Conservation (phyloP, 1,140 invertebrate species). For the Mycetomoellerius zeteki region DNA sequence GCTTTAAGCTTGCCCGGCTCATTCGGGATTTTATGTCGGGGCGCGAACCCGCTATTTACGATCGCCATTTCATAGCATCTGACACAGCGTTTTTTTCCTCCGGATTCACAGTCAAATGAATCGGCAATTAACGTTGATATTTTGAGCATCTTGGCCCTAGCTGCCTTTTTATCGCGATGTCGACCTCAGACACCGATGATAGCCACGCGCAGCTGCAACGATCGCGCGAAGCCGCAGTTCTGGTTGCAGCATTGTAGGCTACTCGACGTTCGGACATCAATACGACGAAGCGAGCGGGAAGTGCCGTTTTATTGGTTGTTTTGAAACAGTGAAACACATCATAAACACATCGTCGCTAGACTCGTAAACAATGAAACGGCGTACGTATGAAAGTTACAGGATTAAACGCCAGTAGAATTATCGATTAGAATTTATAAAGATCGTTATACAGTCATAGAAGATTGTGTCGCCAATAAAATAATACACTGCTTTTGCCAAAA, state of each 20-base stretch:
- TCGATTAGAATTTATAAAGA: conserved; percentile 63
- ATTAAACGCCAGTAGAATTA: conserved; percentile 57
- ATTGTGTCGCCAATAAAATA: neutral
- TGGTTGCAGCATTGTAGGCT: conserved; percentile 59
- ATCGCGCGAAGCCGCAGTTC: conserved; percentile 32
- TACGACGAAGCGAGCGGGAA: conserved; percentile 30
- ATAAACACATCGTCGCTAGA: conserved; percentile 67
- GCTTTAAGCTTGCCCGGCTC: conserved; percentile 59
- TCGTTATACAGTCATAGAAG: conserved; percentile 2
- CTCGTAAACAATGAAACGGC: conserved; percentile 69
- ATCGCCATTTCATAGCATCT: conserved; percentile 55
- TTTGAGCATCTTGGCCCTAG: neutral
- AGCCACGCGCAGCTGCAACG: neutral
- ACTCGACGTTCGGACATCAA: neutral
- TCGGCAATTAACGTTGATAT: conserved; percentile 53
- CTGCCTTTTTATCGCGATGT: conserved; percentile 17
- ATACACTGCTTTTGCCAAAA: neutral
- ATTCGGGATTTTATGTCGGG: conserved; percentile 69
- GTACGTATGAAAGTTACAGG: conserved; percentile 59
- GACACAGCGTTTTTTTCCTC: conserved; percentile 29
- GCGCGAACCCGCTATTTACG: conserved; percentile 70
- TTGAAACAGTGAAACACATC: conserved; percentile 71
- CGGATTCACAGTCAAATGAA: conserved; percentile 19
- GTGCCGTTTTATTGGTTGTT: conserved; percentile 75
- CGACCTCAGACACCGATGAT: conserved; percentile 23